These are phyloP conservation scores for Sphaeramia orbicularis DNA, from an alignment of 2,797 vertebrate species.

Conservation along the genomic window DNA sequence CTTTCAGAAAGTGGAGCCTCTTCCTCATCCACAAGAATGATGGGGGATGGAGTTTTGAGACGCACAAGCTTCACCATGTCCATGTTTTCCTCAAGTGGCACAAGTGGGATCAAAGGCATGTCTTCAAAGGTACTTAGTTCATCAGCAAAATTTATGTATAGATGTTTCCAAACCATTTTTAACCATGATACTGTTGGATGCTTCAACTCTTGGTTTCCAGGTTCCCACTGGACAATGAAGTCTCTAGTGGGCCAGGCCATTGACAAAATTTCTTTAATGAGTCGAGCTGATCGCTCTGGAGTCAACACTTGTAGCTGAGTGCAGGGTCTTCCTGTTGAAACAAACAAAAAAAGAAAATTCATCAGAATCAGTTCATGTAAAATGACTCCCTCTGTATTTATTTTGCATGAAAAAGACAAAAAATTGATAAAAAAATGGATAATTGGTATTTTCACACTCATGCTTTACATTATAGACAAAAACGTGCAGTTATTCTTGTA, in stretches of 20 bases:
- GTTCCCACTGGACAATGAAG: conserved; percentile 92
- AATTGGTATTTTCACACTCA: conserved; percentile 8
- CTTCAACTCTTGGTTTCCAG: conserved; percentile 88
- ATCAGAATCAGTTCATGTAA: conserved; percentile 16
- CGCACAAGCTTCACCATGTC: conserved; percentile 88
- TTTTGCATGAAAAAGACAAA: neutral
- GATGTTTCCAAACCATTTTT: conserved; percentile 95
- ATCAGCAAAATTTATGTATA: conserved; percentile 96
- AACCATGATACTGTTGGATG: conserved; percentile 94
- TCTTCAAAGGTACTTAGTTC: conserved; percentile 95
- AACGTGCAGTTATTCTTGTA: neutral
- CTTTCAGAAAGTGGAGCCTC: conserved; percentile 88
- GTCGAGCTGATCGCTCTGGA: conserved; percentile 93
- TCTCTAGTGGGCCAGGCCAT: conserved; percentile 92
- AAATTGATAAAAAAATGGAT: neutral
- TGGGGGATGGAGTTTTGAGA: conserved; percentile 92
- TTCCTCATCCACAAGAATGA: conserved; percentile 90
- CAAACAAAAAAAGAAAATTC: conserved; percentile 41
- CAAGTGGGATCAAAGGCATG: conserved; percentile 96
- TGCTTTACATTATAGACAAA: conserved; percentile 1
- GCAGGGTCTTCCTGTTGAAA: conserved; percentile 92
- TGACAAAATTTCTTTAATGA: conserved; percentile 95
- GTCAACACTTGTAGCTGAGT: conserved; percentile 95
- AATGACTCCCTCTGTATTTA: neutral
- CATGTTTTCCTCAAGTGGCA: conserved; percentile 86